phyloP scores from a whole-genome alignment of 2,113 vertebrate species.

The Paratilapia polleni region DNA sequence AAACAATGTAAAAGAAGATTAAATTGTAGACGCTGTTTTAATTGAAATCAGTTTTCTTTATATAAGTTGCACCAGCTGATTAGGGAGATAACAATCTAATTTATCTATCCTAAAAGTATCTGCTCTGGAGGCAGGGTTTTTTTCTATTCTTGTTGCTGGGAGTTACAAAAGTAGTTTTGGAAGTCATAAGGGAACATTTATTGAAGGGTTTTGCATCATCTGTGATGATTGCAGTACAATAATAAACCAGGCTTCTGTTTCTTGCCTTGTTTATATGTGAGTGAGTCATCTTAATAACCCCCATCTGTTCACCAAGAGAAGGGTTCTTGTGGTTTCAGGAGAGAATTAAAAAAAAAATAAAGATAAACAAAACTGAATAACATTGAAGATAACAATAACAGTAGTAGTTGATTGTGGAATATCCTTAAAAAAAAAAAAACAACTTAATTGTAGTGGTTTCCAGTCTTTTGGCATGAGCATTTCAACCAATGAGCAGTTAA shows the following conservation, averaged over 20 bases:
- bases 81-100: background rate
- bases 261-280: conserved; percentile 8
- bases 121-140: background rate
- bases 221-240: background rate
- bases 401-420: background rate
- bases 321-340: conserved; percentile 5
- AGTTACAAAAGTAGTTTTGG: conserved; percentile 2
- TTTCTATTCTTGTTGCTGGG: background rate
- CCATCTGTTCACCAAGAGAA: conserved; percentile 12
- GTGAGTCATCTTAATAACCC: conserved; percentile 22
- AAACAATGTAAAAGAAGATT: background rate
- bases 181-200: background rate
- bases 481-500: background rate
- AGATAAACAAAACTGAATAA: background rate
- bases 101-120: background rate
- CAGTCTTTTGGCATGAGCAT: background rate
- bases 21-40: background rate
- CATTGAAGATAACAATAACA: background rate
- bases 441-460: background rate
- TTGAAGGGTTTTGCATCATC: background rate
- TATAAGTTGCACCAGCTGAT: background rate
- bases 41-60: background rate
- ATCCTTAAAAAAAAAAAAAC: background rate
- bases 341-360: background rate
- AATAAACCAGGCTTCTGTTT: conserved; percentile 3